A percentile compares a stretch with the other conserved stretches of the same genome.
Evolutionary conservation across 2,888 invertebrate genomes (phyloP).

Genomic region (Miltochrista miniata): DNA sequence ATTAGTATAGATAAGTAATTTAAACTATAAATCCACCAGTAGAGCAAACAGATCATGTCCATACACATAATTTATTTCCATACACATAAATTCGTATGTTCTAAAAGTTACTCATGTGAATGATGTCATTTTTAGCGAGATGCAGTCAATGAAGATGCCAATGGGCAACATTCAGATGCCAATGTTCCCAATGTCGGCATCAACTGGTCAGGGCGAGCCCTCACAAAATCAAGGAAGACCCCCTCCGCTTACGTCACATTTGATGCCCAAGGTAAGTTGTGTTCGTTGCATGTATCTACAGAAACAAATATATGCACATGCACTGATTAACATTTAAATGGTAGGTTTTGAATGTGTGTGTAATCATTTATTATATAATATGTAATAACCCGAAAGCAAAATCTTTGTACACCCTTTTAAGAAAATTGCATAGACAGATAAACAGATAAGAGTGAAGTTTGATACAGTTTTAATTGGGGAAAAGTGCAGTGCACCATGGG

Average conservation of each 20-base stretch:
- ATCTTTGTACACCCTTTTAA: too few relatives aligned
- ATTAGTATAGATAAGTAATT: too few relatives aligned
- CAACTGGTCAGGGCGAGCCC: constrained; percentile 70
- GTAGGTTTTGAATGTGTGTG: not conserved
- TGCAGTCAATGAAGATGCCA: constrained; percentile 85
- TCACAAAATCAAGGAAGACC: constrained; percentile 66
- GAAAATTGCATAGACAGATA: too few relatives aligned
- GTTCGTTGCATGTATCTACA: not conserved
- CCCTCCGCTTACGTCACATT: constrained; percentile 84
- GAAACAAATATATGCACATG: not conserved
- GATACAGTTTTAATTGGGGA: too few relatives aligned
- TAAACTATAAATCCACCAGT: too few relatives aligned
- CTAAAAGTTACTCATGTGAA: not conserved
- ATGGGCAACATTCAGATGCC: constrained; percentile 85
- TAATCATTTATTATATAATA: too few relatives aligned
- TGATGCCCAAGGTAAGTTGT: constrained; percentile 83
- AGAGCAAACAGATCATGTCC: too few relatives aligned
- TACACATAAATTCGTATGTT: too few relatives aligned
- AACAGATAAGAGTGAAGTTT: too few relatives aligned
- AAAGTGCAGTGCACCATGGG: too few relatives aligned
- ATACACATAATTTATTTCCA: too few relatives aligned
- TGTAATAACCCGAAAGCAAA: too few relatives aligned
- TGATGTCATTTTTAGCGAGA: constrained; percentile 76
- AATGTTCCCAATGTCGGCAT: constrained; percentile 86
- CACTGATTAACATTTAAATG: not conserved